Evolutionary conservation across 2,113 vertebrate species (phyloP).

Genomic region (Mesocricetus auratus): DNA sequence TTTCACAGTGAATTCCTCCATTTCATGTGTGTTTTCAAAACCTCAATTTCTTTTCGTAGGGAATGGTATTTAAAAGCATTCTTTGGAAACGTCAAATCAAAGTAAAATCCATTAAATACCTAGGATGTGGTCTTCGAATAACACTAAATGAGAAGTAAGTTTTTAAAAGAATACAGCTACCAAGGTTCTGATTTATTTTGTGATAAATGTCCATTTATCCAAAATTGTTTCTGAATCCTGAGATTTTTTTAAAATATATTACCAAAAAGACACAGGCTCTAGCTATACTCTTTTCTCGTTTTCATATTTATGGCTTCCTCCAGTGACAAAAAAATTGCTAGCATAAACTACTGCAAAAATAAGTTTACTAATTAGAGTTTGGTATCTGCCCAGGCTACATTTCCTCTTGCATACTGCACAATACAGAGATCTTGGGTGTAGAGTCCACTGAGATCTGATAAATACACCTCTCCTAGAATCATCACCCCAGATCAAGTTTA

Average conservation of each 20-base stretch:
- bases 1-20: background rate
- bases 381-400: background rate
- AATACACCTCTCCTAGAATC: background rate
- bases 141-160: background rate
- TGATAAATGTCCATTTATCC: slow-evolving; percentile 18
- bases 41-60: background rate
- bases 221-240: slow-evolving; percentile 28
- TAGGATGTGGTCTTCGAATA: background rate
- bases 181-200: slow-evolving; percentile 23
- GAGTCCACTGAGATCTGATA: background rate
- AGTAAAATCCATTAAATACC: slow-evolving; percentile 12
- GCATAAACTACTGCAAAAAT: background rate
- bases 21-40: slow-evolving; percentile 45
- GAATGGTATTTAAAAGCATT: slow-evolving; percentile 46
- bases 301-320: background rate
- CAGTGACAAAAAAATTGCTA: background rate
- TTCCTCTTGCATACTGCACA: background rate
- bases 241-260: background rate
- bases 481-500: background rate
- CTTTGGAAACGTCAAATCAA: slow-evolving; percentile 40
- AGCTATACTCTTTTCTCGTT: background rate
- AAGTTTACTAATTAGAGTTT: background rate
- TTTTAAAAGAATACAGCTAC: background rate
- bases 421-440: background rate
- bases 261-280: background rate